A percentile compares a stretch with the other conserved stretches of the same genome.
phyloP scores from a whole-genome alignment of 2,888 invertebrate genomes.

The Melinopterus prodromus region DNA sequence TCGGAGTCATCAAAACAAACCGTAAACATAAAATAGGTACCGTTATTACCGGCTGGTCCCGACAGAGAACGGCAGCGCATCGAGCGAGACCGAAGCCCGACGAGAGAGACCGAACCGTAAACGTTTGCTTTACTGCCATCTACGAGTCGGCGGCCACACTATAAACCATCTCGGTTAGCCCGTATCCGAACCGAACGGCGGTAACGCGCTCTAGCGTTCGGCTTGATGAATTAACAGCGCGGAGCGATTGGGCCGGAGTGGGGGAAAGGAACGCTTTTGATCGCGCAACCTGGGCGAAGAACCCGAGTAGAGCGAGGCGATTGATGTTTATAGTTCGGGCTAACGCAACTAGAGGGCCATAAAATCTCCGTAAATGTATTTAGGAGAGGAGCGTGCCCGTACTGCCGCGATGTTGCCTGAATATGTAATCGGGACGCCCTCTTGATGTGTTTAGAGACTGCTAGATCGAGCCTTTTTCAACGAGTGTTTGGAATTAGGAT shows the following conservation, averaged over 20 bases:
- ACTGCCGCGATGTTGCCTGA: conserved; percentile 14
- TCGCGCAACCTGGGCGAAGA: neutral
- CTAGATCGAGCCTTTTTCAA: conserved; percentile 4
- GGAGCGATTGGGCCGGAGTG: conserved; percentile 4
- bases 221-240: neutral
- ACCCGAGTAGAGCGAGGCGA: conserved; percentile 16
- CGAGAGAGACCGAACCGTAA: conserved; percentile 19
- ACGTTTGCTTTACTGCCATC: conserved; percentile 51
- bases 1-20: conserved; percentile 51
- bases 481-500: neutral
- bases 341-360: conserved; percentile 38
- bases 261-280: conserved; percentile 14
- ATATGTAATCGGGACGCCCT: conserved; percentile 29
- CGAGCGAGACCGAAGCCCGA: conserved; percentile 37
- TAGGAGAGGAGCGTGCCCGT: conserved; percentile 32
- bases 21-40: conserved; percentile 51
- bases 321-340: conserved; percentile 37
- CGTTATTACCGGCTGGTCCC: conserved; percentile 46
- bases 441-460: conserved; percentile 4
- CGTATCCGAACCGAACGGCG: conserved; percentile 37
- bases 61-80: conserved; percentile 40
- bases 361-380: conserved; percentile 36
- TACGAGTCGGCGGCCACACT: conserved; percentile 57
- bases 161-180: conserved; percentile 41
- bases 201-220: conserved; percentile 14